phyloP scores from a whole-genome alignment of 2,113 vertebrate species.

The Pogonocichla stellata region DNA sequence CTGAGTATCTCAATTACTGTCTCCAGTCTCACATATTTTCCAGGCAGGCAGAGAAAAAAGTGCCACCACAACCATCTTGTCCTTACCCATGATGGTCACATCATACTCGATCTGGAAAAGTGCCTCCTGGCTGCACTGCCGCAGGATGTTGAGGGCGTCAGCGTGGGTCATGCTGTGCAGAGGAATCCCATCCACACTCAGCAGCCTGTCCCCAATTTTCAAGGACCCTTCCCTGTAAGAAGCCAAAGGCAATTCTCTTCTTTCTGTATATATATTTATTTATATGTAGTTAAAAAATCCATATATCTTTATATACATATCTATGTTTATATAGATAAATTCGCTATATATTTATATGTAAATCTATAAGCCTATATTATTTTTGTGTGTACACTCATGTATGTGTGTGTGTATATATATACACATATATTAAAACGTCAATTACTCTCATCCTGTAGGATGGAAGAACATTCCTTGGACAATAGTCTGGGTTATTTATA shows the following conservation, averaged over 20 bases:
- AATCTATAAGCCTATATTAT: background rate
- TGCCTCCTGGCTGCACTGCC: conserved; percentile 91
- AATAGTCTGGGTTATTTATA: conserved; percentile 17
- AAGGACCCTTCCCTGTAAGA: conserved; percentile 89
- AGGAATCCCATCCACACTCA: conserved; percentile 90
- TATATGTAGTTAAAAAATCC: background rate
- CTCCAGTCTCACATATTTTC: background rate
- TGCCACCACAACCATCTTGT: background rate
- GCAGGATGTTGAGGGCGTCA: conserved; percentile 86
- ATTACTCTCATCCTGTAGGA: background rate
- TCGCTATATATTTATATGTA: background rate
- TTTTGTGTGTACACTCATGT: background rate
- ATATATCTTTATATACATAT: background rate
- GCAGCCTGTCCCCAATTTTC: conserved; percentile 88
- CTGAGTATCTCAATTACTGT: background rate
- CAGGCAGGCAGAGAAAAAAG: background rate
- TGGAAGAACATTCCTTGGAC: background rate
- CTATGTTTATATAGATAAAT: background rate
- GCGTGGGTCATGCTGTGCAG: conserved; percentile 88
- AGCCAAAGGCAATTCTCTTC: background rate
- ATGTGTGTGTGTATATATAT: accelerated
- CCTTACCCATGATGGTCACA: conserved; percentile 91
- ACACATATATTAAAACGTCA: background rate
- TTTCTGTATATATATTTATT: background rate
- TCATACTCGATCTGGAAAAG: conserved; percentile 97